A percentile compares a stretch with the other conserved stretches of the same genome.
phyloP scores from a whole-genome alignment of 2,888 invertebrate species.

The Pollenia angustigena region DNA sequence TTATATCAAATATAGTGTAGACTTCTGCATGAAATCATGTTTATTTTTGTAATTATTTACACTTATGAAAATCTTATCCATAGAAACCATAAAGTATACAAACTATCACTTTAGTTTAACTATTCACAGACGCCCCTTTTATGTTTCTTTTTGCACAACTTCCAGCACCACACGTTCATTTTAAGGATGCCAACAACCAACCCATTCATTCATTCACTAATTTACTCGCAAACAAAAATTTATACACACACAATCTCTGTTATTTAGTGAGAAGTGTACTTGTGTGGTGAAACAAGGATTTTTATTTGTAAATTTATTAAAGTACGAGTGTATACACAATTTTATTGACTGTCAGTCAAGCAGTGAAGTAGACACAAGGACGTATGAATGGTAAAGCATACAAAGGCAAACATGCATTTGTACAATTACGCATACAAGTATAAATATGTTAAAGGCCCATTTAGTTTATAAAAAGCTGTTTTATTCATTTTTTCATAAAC shows the following conservation, averaged over 20 bases:
- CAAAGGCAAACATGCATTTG: background rate
- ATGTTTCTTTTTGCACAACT: conserved; percentile 14
- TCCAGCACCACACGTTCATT: conserved; percentile 24
- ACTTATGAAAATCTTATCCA: conserved; percentile 73
- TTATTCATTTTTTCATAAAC: background rate
- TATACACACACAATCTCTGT: conserved; percentile 1
- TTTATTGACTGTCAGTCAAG: conserved; percentile 56
- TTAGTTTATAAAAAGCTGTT: conserved; percentile 49
- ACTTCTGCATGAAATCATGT: conserved; percentile 62
- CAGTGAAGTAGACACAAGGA: conserved; percentile 26
- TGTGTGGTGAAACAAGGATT: conserved; percentile 45
- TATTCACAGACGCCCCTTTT: conserved; percentile 61
- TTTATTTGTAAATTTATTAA: conserved; percentile 53
- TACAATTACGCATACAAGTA: background rate
- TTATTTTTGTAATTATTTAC: conserved; percentile 72
- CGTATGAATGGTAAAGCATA: background rate
- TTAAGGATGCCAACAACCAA: background rate
- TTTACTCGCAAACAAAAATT: conserved; percentile 21
- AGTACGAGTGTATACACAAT: conserved; percentile 45
- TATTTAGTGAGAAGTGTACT: conserved; percentile 43
- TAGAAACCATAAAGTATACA: conserved; percentile 73
- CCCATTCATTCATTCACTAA: conserved; percentile 52
- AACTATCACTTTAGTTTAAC: conserved; percentile 73
- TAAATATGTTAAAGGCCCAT: conserved; percentile 32
- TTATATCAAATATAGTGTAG: conserved; percentile 6